Evolutionary conservation across 2,797 vertebrate genomes (phyloP).

Genomic region (Acipenser ruthenus): DNA sequence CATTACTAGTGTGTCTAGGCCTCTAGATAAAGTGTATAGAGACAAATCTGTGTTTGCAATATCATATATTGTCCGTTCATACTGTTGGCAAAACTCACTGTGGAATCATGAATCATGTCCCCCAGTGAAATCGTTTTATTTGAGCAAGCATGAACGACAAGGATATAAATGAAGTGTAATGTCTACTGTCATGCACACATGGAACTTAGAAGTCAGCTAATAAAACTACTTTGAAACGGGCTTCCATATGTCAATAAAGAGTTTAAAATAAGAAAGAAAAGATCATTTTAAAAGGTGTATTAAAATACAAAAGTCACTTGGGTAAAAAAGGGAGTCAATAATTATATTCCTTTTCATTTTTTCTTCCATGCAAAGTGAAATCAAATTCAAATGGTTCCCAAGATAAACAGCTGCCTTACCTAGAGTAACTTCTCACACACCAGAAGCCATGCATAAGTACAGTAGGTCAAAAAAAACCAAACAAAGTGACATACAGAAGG

Average conservation of each 20-base stretch:
- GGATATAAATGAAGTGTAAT: no score
- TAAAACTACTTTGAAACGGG: not conserved
- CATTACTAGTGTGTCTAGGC: conserved; percentile 2
- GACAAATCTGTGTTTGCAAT: conserved; percentile 4
- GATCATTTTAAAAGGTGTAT: no score
- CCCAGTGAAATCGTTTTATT: not conserved
- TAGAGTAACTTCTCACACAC: no score
- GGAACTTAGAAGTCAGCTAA: not conserved
- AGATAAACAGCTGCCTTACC: no score
- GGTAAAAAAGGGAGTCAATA: no score
- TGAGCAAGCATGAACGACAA: not conserved
- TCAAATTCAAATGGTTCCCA: no score
- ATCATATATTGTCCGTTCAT: not conserved
- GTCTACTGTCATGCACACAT: not conserved
- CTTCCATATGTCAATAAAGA: not conserved
- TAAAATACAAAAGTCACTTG: no score
- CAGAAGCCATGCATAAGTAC: no score
- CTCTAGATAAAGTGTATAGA: not conserved
- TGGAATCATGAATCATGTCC: not conserved
- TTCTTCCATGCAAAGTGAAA: no score
- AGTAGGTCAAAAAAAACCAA: no score
- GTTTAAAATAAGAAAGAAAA: not conserved
- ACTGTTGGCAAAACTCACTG: not conserved
- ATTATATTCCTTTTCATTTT: no score
- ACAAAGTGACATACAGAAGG: no score